Evolutionary conservation across 2,888 invertebrate genomes (phyloP).

Genomic region (Neria commutata): DNA sequence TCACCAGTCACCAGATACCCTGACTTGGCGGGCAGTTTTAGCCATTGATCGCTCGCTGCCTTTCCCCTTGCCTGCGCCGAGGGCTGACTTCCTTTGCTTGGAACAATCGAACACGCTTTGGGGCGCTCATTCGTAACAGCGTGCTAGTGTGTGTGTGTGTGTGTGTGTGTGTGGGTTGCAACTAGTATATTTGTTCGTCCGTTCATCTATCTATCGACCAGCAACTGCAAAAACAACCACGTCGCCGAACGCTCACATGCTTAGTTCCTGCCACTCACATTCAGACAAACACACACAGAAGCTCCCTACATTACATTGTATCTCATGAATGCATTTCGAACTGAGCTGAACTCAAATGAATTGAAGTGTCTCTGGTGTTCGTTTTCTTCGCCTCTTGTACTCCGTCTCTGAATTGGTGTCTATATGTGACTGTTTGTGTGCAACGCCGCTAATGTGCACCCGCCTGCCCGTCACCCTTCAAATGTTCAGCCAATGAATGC

Average conservation of each 20-base stretch:
- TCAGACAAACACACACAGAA: background rate
- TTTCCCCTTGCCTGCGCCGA: background rate
- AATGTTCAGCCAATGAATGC: conserved; percentile 14
- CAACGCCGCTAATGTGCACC: background rate
- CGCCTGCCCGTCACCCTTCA: background rate
- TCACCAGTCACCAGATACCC: conserved; percentile 10
- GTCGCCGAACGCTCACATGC: too few relatives aligned
- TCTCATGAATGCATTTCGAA: background rate
- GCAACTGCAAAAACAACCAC: conserved; percentile 28
- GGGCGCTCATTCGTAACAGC: background rate
- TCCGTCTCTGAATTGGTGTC: too few relatives aligned
- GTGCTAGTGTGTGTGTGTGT: background rate
- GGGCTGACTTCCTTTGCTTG: background rate
- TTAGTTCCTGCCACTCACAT: background rate
- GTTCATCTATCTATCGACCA: conserved; percentile 35
- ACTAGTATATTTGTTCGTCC: background rate
- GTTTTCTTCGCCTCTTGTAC: background rate
- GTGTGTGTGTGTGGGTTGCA: conserved; percentile 14
- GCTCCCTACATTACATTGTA: background rate
- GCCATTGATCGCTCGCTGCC: conserved; percentile 20
- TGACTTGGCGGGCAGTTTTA: conserved; percentile 22
- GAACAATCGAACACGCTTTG: too few relatives aligned
- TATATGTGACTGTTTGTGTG: too few relatives aligned
- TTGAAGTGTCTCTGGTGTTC: conserved; percentile 14
- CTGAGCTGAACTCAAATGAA: conserved; percentile 12